Evolutionary conservation across 2,888 invertebrate species (phyloP), one percentile per base, ranked within the genome.

Genomic region (Meloe dianella): DNA sequence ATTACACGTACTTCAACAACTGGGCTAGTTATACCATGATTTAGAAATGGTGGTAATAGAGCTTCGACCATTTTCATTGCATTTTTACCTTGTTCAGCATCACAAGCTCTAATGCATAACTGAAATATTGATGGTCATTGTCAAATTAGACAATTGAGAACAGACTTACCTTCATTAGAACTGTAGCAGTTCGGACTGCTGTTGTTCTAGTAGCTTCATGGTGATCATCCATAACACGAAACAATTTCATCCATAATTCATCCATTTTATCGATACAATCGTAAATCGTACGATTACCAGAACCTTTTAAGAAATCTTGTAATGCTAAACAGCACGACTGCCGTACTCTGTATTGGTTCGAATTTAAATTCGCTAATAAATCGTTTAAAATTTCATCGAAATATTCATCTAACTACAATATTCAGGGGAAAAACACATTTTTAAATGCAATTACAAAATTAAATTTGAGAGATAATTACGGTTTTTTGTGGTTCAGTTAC

Each of bases 211-310:
- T 94, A 27, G 91, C 93, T 80, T 95, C 96, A 81, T 97, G 97
- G 74, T 96, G 93, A 82, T 97, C 97, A 81, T 97, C 97, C 91
- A 96, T 93, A 0, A 97, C 96, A 22, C 96, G 86, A 81, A 97
- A 94, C 69, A 96, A 84, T 78, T 92, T 91, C 35, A 86, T 86
- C 95, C 96, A 96, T 57, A 95, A 85, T 68, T 90, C 89, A 0
- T 88, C 85, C 83, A 89, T 82, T 0, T 75, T 77, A 71, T 79
- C 75, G 4, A 82, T 74, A 9, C 80, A 82, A 77, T 83, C 83
- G 63, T 84, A 83, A 63, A 84, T 82, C 0, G 83, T 81, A 22
- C 82, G 75, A 73, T 83, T 83, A 0, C 80, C 80, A 0, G 82
- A 80, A 30, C 90, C 91, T 83, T 92, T 88, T 61, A 97, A 84